phyloP scores from a whole-genome alignment of 2,113 vertebrate genomes.

The Mirounga angustirostris region DNA sequence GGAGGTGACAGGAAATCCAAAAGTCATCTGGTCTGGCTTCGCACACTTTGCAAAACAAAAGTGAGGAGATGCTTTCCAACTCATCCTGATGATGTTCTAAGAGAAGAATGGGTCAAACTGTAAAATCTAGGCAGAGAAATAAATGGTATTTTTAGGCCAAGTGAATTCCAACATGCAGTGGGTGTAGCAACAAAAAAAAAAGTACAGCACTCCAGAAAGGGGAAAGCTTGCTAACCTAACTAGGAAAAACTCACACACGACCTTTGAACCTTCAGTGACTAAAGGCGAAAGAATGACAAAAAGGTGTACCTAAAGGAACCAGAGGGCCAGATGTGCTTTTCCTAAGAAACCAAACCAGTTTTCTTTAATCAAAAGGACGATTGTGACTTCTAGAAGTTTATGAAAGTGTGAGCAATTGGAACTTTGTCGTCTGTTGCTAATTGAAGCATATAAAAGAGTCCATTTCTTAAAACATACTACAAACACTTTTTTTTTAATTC shows the following conservation, averaged over 20 bases:
- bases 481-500: slow-evolving; percentile 80
- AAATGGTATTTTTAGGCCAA: neutral
- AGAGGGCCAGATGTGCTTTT: slow-evolving; percentile 76
- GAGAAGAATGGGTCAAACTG: slow-evolving; percentile 61
- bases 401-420: slow-evolving; percentile 84
- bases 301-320: slow-evolving; percentile 47
- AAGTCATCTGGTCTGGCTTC: slow-evolving; percentile 84
- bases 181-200: slow-evolving; percentile 53
- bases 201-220: neutral
- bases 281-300: slow-evolving; percentile 69
- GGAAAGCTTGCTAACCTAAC: slow-evolving; percentile 33
- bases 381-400: slow-evolving; percentile 78
- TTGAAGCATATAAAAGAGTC: slow-evolving; percentile 79
- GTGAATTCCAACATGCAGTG: neutral
- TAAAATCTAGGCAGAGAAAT: slow-evolving; percentile 59
- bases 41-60: neutral
- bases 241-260: slow-evolving; percentile 66
- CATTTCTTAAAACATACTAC: slow-evolving; percentile 81
- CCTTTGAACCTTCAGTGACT: slow-evolving; percentile 61
- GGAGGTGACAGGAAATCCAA: slow-evolving; percentile 87
- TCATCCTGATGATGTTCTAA: slow-evolving; percentile 53
- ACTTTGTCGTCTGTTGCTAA: slow-evolving; percentile 84
- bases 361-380: slow-evolving; percentile 81
- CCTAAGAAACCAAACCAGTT: slow-evolving; percentile 76
- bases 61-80: slow-evolving; percentile 73